Conservation (phyloP, 2,113 vertebrate species). For the Accipiter cooperii region DNA sequence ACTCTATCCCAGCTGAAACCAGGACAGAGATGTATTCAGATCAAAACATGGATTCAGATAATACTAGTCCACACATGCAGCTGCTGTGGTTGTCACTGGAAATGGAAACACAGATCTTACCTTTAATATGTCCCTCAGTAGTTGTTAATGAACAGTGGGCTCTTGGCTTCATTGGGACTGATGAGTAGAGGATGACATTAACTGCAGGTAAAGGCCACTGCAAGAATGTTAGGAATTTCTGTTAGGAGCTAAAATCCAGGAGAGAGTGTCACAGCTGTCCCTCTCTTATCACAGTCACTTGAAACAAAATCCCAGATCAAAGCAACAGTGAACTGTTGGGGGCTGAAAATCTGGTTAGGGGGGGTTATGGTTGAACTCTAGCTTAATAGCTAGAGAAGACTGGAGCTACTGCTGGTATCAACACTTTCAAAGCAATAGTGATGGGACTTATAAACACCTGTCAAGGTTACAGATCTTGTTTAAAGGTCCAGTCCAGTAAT, state of each 20-base stretch:
- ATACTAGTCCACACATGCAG: background rate
- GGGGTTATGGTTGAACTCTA: background rate
- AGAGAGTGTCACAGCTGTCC: background rate
- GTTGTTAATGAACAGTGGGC: background rate
- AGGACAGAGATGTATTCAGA: background rate
- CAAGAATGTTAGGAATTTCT: background rate
- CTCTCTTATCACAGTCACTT: background rate
- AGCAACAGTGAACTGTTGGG: background rate
- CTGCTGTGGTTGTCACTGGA: background rate
- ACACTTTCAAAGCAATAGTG: background rate
- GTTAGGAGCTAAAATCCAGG: background rate
- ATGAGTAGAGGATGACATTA: background rate
- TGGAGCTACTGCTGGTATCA: background rate
- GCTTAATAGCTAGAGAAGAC: background rate
- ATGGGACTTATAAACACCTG: background rate
- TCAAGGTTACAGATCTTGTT: background rate
- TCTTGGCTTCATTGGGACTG: background rate
- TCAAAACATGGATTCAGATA: background rate
- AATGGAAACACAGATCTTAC: background rate
- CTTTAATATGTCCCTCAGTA: background rate
- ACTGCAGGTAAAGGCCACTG: background rate
- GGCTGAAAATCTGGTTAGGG: background rate
- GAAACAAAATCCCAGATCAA: background rate
- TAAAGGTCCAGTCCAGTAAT: background rate
- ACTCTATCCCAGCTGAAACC: too few species aligned